These are phyloP conservation scores for Pantelozetes paolii DNA, from an alignment of 2,888 invertebrate species.

Conservation along the genomic window DNA sequence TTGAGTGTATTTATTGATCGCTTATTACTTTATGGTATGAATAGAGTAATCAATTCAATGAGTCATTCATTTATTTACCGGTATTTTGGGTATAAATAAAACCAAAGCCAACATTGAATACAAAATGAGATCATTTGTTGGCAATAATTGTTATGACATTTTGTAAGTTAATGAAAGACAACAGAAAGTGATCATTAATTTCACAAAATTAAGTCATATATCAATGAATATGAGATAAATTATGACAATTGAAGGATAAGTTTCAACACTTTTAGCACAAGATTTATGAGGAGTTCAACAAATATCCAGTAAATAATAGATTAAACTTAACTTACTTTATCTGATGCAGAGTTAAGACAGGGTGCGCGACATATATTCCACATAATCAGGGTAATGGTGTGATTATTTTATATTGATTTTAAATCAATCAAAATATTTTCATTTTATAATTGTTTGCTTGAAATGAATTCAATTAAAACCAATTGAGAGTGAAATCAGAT, in stretches of 20 bases:
- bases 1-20: constrained; percentile 11
- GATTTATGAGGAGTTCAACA: background rate
- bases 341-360: constrained; percentile 21
- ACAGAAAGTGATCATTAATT: background rate
- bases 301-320: background rate
- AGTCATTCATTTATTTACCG: too few species aligned
- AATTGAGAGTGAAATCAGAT: too few species aligned
- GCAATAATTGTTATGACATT: too few species aligned
- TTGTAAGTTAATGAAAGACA: background rate
- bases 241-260: too few species aligned
- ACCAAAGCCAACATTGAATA: too few species aligned
- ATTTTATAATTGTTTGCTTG: background rate
- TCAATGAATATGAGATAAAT: too few species aligned
- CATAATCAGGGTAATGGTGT: constrained; percentile 5
- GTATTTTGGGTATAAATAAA: too few species aligned
- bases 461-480: background rate
- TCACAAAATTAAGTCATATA: background rate
- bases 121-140: too few species aligned
- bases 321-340: constrained; percentile 7
- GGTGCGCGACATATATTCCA: constrained; percentile 35
- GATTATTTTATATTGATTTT: background rate
- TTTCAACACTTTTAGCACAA: background rate
- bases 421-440: too few species aligned
- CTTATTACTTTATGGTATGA: background rate
- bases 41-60: background rate